Evolutionary conservation across 2,797 vertebrate species (phyloP), one percentile per base, ranked within the genome.

Genomic region (Clarias fuscus): DNA sequence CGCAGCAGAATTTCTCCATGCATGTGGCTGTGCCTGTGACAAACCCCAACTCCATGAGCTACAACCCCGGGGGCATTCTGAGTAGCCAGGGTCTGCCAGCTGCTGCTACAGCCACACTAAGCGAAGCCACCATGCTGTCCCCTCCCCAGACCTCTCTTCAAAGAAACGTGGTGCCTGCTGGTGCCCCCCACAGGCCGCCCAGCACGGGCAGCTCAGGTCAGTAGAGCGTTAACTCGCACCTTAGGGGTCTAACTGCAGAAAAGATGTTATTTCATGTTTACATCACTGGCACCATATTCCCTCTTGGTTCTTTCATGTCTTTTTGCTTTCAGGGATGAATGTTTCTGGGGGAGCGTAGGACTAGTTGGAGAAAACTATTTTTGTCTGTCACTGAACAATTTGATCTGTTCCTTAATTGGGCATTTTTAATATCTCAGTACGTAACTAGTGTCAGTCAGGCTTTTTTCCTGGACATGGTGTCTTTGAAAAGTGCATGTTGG

Each of bases 1-100:
- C 97, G 64, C 97, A 97, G 93, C 98, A 99, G 94, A 99, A 96
- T 95, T 99, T 99, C 95, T 98, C 98, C 82, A 99, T 99, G 98
- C 98, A 98, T 76, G 98, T 99, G 95, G 98, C 98, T 0, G 97
- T 99, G 89, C 98, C 98, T 0, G 97, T 99, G 90, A 97, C 97
- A 94, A 98, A 97, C 90, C 97, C 96, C 85, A 98, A 96, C 92
- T 95, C 96, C 94, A 95, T 99, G 94, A 91, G 95, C 88, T 99
- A 99, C 96, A 97, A 97, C 93, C 96, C 97, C 2, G 97, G 97
- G 89, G 96, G 95, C 89, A 95, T 95, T 88, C 96, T 99, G 59
- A 96, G 97, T 88, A 97, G 96, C 86, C 96, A 97, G 22, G 96
- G 96, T 37, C 92, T 99, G 95, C 96, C 96, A 81, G 95, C 95